phyloP scores from a whole-genome alignment of 2,888 invertebrate species.

The Galeruca laticollis region DNA sequence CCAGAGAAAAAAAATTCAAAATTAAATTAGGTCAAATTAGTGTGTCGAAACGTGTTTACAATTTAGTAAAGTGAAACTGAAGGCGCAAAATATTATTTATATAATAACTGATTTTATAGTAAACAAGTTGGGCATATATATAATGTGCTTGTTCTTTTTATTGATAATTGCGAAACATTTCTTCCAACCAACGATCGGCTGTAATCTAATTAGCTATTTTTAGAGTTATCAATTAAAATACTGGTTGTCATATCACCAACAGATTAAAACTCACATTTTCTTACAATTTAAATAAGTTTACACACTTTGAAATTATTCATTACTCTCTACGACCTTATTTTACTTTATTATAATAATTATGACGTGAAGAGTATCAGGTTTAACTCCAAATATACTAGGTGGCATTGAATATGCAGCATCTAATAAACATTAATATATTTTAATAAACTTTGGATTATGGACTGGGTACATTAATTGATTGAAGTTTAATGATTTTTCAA shows the following conservation, averaged over 20 bases:
- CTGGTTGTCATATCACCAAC: constrained; percentile 6
- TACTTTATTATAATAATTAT: no score
- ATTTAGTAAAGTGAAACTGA: constrained; percentile 15
- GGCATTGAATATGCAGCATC: no score
- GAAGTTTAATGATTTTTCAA: no score
- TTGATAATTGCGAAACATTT: constrained; percentile 30
- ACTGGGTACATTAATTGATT: no score
- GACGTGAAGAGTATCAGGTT: no score
- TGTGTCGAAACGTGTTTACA: constrained; percentile 27
- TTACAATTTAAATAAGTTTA: neutral
- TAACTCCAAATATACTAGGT: no score
- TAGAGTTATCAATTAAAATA: constrained; percentile 5
- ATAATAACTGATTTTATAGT: constrained; percentile 32
- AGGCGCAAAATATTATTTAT: constrained; percentile 34
- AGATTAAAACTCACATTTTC: no score
- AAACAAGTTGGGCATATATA: constrained; percentile 29
- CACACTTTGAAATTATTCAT: no score
- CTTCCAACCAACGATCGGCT: constrained; percentile 16
- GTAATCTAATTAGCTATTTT: constrained; percentile 15
- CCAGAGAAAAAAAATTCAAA: neutral
- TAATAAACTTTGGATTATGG: no score
- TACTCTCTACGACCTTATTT: no score
- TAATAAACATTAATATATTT: no score
- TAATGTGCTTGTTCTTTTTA: constrained; percentile 17
- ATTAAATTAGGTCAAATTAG: constrained; percentile 28